A percentile compares a stretch with the other conserved stretches of the same genome.
These are phyloP conservation scores for Mizuhopecten yessoensis DNA, from an alignment of 1,140 invertebrate species.

Conservation along the genomic window DNA sequence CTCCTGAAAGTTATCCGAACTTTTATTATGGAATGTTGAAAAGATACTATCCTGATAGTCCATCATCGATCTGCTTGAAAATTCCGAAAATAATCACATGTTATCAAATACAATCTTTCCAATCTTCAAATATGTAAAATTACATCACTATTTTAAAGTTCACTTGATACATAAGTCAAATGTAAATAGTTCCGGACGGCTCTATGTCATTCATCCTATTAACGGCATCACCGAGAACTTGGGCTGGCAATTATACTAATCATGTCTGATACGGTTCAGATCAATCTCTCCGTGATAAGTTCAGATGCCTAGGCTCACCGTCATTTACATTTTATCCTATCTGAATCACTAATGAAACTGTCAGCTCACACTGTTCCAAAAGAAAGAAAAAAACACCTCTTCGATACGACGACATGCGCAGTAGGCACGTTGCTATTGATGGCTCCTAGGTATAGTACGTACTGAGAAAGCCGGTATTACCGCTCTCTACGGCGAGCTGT, in stretches of 20 bases:
- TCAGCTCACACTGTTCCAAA: neutral
- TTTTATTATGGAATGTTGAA: constrained; percentile 23
- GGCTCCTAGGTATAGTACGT: neutral
- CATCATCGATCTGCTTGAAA: neutral
- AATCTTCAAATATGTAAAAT: neutral
- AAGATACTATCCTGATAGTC: neutral
- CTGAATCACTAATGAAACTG: constrained; percentile 38
- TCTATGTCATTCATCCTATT: neutral
- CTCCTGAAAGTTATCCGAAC: constrained; percentile 3
- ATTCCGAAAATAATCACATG: neutral
- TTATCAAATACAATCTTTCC: neutral
- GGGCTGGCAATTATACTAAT: neutral
- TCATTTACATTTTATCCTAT: neutral
- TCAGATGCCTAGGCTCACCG: neutral
- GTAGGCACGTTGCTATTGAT: neutral
- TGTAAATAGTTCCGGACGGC: neutral
- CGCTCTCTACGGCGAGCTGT: neutral
- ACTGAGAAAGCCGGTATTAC: neutral
- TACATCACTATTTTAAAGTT: neutral
- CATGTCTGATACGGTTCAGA: neutral
- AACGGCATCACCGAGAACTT: neutral
- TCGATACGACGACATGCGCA: neutral
- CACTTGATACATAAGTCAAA: neutral
- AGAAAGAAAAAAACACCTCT: neutral
- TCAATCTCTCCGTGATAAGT: neutral